Evolutionary conservation across 2,888 invertebrate genomes (phyloP).

Genomic region (Sussaba pulchella): DNA sequence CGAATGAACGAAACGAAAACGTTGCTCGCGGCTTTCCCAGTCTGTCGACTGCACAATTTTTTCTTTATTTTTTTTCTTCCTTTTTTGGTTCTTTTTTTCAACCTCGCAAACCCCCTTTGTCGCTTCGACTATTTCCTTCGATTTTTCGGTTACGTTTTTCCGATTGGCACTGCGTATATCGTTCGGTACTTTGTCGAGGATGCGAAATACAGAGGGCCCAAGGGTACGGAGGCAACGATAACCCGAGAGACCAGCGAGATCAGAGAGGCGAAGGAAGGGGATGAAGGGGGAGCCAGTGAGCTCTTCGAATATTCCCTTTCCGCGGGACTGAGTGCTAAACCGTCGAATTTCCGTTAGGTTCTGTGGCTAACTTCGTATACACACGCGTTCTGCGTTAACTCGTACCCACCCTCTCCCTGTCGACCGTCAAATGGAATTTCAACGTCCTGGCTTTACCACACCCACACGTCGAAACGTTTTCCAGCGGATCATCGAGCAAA

Average conservation of each 20-base stretch:
- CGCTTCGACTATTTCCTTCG: not conserved
- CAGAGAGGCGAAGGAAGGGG: not conserved
- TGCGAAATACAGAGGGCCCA: constrained; percentile 7
- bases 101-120: not conserved
- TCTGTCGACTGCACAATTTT: constrained; percentile 30
- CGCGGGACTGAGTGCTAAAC: constrained; percentile 42
- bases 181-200: constrained; percentile 12
- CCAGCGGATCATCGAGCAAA: not conserved
- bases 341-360: constrained; percentile 46
- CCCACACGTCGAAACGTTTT: constrained; percentile 2
- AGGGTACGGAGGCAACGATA: constrained; percentile 8
- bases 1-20: constrained; percentile 28
- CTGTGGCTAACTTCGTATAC: constrained; percentile 9
- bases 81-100: not conserved
- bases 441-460: constrained; percentile 21
- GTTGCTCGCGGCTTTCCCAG: constrained; percentile 10
- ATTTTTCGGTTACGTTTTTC: not conserved
- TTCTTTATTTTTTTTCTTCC: not conserved
- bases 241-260: constrained; percentile 1
- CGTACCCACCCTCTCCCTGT: not conserved
- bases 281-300: not conserved
- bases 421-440: constrained; percentile 35
- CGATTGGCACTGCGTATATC: not conserved
- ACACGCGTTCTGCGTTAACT: not conserved
- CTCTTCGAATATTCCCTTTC: constrained; percentile 59